Conservation (phyloP, 2,113 vertebrate genomes). For the Carassius auratus region DNA sequence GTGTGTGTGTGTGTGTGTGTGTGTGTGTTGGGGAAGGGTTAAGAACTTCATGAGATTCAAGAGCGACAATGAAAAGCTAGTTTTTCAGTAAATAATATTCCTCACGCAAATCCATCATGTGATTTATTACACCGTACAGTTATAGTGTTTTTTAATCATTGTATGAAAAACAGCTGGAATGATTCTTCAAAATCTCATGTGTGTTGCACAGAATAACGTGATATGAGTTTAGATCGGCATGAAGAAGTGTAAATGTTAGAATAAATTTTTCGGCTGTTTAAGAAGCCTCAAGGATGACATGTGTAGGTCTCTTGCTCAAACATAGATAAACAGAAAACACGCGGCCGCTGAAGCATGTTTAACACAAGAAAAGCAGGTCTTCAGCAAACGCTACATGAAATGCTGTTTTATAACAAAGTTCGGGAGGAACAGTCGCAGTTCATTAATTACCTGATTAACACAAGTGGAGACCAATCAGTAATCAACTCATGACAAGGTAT, state of each 20-base stretch:
- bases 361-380: not conserved
- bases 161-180: not conserved
- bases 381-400: not conserved
- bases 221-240: not conserved
- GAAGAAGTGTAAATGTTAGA: no score
- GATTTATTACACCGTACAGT: not conserved
- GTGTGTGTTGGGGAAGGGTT: conserved; percentile 3
- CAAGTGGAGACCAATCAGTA: no score
- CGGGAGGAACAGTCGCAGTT: no score
- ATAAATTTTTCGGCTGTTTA: not conserved
- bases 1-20: not conserved
- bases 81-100: not conserved
- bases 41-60: no score
- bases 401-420: no score
- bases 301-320: not conserved
- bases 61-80: no score
- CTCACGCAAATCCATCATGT: not conserved
- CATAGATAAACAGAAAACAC: not conserved
- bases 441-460: no score
- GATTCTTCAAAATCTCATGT: not conserved
- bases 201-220: not conserved
- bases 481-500: no score
- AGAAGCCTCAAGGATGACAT: not conserved
- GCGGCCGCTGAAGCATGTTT: not conserved
- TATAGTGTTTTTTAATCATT: not conserved